phyloP scores from a whole-genome alignment of 2,113 vertebrate genomes.

The Pelecanus crispus region DNA sequence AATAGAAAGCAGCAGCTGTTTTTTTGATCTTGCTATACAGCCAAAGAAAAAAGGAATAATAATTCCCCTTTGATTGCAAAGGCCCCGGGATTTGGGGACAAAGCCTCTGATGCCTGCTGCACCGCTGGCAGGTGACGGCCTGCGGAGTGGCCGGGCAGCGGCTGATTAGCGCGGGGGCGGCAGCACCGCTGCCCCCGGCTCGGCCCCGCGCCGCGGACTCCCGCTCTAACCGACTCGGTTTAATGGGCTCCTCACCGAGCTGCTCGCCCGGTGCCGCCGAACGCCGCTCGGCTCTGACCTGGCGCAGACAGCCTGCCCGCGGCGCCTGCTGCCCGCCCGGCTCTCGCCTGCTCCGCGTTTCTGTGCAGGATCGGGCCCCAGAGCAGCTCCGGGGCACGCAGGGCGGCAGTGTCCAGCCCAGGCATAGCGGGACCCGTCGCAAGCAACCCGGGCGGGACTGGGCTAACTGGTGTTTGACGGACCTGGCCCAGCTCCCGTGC shows the following conservation, averaged over 20 bases:
- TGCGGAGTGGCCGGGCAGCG: fast-evolving
- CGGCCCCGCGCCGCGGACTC: not conserved
- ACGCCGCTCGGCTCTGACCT: not conserved
- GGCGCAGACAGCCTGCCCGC: not conserved
- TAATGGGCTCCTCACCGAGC: not conserved
- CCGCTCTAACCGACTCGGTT: fast-evolving
- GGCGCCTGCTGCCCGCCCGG: fast-evolving
- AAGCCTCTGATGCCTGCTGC: constrained; percentile 8
- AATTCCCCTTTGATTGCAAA: constrained; percentile 61
- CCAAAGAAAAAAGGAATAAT: constrained; percentile 52
- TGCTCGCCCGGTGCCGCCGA: fast-evolving
- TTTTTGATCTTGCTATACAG: constrained; percentile 58
- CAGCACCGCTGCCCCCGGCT: not conserved
- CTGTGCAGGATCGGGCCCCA: fast-evolving
- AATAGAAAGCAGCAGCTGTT: constrained; percentile 61
- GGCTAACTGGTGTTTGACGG: not conserved
- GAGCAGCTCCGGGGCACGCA: fast-evolving
- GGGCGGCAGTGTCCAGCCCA: not conserved
- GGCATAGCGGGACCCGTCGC: fast-evolving
- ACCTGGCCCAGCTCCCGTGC: not conserved
- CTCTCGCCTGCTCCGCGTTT: not conserved
- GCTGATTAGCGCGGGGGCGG: fast-evolving
- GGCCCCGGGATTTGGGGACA: constrained; percentile 39
- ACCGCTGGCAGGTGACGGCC: not conserved
- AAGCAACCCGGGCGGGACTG: not conserved